Evolutionary conservation across 2,888 invertebrate species (phyloP).

Genomic region (Cryptocephalus moraei): DNA sequence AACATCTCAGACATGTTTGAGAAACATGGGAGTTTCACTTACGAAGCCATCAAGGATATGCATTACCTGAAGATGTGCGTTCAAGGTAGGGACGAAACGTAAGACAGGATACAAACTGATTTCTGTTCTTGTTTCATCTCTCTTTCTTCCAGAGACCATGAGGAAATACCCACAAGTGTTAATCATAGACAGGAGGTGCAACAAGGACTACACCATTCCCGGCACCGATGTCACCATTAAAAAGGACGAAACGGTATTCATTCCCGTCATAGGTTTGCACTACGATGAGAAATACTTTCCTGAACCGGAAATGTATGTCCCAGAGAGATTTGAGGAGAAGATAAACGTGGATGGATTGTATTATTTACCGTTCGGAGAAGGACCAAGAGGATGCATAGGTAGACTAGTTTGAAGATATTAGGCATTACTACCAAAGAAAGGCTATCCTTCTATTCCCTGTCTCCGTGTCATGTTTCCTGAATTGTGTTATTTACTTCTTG

Average conservation of each 20-base stretch:
- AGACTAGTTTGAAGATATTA: neutral
- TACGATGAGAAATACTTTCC: slow-evolving; percentile 9
- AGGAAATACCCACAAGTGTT: slow-evolving; percentile 9
- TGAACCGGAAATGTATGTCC: slow-evolving; percentile 17
- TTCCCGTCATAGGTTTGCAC: slow-evolving; percentile 7
- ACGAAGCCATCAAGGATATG: slow-evolving; percentile 43
- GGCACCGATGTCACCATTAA: slow-evolving; percentile 23
- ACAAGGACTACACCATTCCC: slow-evolving; percentile 24
- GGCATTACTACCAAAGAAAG: too few species aligned
- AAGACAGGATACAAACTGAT: too few species aligned
- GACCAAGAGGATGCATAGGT: slow-evolving; percentile 11
- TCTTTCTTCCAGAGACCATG: slow-evolving; percentile 7
- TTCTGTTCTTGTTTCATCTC: neutral
- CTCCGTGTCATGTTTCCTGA: too few species aligned
- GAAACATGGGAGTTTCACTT: slow-evolving; percentile 37
- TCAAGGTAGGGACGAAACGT: slow-evolving; percentile 1
- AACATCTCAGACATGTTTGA: slow-evolving; percentile 39
- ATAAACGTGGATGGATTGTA: slow-evolving; percentile 13
- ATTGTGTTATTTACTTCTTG: too few species aligned
- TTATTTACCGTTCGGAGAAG: slow-evolving; percentile 23
- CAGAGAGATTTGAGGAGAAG: slow-evolving; percentile 20
- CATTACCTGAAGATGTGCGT: slow-evolving; percentile 15
- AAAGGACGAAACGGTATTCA: slow-evolving; percentile 6
- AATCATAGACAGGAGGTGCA: slow-evolving; percentile 15
- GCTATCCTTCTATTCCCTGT: too few species aligned